phyloP scores from a whole-genome alignment of 2,797 vertebrate species.

The Catostomus latipinnis region DNA sequence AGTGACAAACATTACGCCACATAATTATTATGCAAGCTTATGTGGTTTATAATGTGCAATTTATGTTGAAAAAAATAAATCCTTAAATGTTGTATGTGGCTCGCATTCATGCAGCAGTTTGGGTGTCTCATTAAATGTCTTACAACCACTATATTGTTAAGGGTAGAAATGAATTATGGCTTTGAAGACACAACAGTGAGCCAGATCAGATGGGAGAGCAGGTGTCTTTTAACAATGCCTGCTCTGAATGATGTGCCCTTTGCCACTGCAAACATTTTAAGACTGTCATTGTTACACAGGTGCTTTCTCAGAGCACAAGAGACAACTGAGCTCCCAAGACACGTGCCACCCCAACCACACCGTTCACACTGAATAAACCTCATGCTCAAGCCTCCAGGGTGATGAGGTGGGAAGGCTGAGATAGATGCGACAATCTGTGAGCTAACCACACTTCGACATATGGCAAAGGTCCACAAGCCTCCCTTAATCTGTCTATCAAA shows the following conservation, averaged over 20 bases:
- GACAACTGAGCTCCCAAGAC: slow-evolving; percentile 30
- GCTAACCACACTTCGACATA: slow-evolving; percentile 54
- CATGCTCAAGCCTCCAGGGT: slow-evolving; percentile 49
- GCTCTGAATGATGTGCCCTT: slow-evolving; percentile 44
- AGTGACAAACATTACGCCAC: too few species aligned
- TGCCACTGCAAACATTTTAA: slow-evolving; percentile 39
- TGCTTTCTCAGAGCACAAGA: slow-evolving; percentile 18
- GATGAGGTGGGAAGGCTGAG: slow-evolving; percentile 48
- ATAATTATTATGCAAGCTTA: too few species aligned
- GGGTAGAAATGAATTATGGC: slow-evolving; percentile 54
- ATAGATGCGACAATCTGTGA: slow-evolving; percentile 44
- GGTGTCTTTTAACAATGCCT: slow-evolving; percentile 62
- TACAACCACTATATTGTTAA: slow-evolving; percentile 11
- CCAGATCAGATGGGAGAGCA: slow-evolving; percentile 60
- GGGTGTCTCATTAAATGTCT: too few species aligned
- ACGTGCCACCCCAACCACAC: slow-evolving; percentile 34
- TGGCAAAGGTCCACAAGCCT: slow-evolving; percentile 58
- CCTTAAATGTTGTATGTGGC: too few species aligned
- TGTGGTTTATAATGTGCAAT: too few species aligned
- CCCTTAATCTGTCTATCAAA: slow-evolving; percentile 61
- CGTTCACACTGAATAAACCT: slow-evolving; percentile 45
- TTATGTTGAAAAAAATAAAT: too few species aligned
- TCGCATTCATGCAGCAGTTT: too few species aligned
- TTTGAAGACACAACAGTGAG: slow-evolving; percentile 37
- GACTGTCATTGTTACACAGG: slow-evolving; percentile 50